Base-by-base conservation (phyloP, 35 echinoderm and acorn worm species). In the Strongylocentrotus purpuratus region DNA sequence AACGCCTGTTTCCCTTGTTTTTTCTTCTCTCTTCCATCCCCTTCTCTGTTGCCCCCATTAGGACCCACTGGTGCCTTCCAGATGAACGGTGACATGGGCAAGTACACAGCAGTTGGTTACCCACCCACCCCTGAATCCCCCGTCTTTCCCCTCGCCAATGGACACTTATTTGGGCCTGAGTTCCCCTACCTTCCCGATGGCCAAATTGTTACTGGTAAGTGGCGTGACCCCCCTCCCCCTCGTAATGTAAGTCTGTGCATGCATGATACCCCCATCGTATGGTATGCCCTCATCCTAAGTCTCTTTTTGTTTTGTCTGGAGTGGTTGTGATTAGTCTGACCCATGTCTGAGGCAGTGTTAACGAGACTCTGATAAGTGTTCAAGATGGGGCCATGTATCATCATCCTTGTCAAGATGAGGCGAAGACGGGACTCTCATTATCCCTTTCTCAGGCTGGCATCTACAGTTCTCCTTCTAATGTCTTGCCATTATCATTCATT, bases 81-180 rank as follows among this genome's bases (percentile, higher is more conserved):
- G 95, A 95, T 97, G 96, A 97, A 97, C 93, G 97, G 97, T 78
- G 97, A 97, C 87, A 95, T 97, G 90, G 97, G 97, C 61, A 97
- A 97, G 94, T 96, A 93, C 90, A 94, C 95, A 90, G 95, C 94
- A 46, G 78, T 97, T 90, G 97, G 97, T 95, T 97, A 97, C 94
- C 97, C 97, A 94, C 96, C 96, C 48, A 96, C 97, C 86, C 85
- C 97, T 32, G 97, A 97, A 95, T 96, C 97, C 33, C 95, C 97
- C 50, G 97, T 97, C n/a, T 97, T 90, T 88, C 88, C 97, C 52
- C 70, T 97, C 86, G 95, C 95, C 58, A 97, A 97, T 96, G 92
- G 95, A 89, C 96, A 97, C 97, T 96, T 97, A 52, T 88, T 94
- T 87, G 95, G 97, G 86, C 46, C 97, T 70, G 97, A 97, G 90